phyloP scores from a whole-genome alignment of 2,113 vertebrate genomes.

The Meriones unguiculatus region DNA sequence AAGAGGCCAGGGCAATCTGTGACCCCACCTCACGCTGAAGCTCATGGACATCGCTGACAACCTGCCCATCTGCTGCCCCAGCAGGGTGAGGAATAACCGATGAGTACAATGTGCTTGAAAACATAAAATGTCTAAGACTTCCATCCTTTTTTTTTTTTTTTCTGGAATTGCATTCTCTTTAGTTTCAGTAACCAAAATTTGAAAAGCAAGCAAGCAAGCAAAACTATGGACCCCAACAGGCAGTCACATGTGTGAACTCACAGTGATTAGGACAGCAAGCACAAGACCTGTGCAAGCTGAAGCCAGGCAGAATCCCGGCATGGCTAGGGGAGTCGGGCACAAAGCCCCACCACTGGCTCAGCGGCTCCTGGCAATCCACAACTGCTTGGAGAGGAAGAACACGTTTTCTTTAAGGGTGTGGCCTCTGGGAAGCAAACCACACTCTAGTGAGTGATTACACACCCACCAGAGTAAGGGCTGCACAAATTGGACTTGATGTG shows the following conservation, averaged over 20 bases:
- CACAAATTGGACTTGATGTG: background rate
- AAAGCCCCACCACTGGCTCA: no score
- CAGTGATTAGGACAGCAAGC: background rate
- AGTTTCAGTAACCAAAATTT: conserved; percentile 18
- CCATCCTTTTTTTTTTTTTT: background rate
- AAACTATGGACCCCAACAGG: background rate
- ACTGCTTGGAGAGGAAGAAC: background rate
- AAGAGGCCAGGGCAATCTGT: conserved; percentile 54
- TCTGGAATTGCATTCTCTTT: conserved; percentile 19
- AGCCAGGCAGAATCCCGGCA: background rate
- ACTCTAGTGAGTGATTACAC: background rate
- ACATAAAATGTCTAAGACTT: conserved; percentile 46
- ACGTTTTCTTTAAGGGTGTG: background rate
- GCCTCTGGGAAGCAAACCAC: background rate
- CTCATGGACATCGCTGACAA: conserved; percentile 48
- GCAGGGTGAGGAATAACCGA: conserved; percentile 42
- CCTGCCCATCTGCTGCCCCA: conserved; percentile 68
- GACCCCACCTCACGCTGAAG: conserved; percentile 56
- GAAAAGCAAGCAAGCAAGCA: background rate
- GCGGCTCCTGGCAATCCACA: background rate
- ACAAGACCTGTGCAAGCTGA: background rate
- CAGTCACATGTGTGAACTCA: background rate
- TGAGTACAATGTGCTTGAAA: conserved; percentile 34
- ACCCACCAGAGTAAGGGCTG: background rate
- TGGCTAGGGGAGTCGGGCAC: background rate